phyloP scores from a whole-genome alignment of 1,140 invertebrate species.

The Zelostemma sp. region DNA sequence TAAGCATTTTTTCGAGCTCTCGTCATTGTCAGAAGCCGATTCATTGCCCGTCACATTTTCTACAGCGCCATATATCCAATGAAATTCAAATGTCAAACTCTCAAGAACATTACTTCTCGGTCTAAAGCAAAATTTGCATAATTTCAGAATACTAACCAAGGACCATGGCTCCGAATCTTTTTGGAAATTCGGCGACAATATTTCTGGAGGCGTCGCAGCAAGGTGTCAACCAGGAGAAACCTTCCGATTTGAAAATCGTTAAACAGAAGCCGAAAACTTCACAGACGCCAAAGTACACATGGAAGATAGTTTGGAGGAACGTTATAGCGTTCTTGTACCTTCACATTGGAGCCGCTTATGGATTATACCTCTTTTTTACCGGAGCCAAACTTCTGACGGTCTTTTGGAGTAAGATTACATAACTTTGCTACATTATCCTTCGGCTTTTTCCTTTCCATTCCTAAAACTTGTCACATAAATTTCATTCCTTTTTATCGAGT shows the following conservation, averaged over 20 bases:
- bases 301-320: constrained; percentile 81
- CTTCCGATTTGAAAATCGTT: constrained; percentile 28
- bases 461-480: too few relatives aligned
- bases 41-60: too few relatives aligned
- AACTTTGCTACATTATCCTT: neutral
- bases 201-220: constrained; percentile 66
- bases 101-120: neutral
- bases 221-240: constrained; percentile 50
- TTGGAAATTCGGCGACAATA: constrained; percentile 64
- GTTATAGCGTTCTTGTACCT: constrained; percentile 77
- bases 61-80: neutral
- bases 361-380: constrained; percentile 72
- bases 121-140: neutral
- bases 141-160: constrained; percentile 22
- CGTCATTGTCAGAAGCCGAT: too few relatives aligned
- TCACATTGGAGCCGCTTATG: constrained; percentile 75
- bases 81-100: neutral
- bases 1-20: too few relatives aligned
- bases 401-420: constrained; percentile 70
- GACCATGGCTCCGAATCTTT: constrained; percentile 68
- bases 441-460: neutral
- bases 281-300: constrained; percentile 63
- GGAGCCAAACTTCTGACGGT: constrained; percentile 68
- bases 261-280: constrained; percentile 43
- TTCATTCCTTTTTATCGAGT: constrained; percentile 11